Base-by-base conservation (phyloP, 53 echinoderm and acorn worm species). In the Henricia sp. region DNA sequence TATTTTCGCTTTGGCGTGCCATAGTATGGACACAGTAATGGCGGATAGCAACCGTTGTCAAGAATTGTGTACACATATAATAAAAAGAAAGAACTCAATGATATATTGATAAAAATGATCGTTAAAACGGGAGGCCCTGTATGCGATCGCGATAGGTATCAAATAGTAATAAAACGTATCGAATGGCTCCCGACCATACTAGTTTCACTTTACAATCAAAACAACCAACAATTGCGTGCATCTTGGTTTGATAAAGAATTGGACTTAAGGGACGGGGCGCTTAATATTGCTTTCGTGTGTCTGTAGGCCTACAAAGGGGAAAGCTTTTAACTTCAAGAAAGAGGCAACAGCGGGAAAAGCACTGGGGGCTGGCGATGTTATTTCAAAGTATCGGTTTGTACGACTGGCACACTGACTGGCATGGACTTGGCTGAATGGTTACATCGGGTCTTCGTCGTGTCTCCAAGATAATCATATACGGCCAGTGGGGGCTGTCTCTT, bases 131-230 rank as follows among this genome's bases (percentile, higher is more conserved):
- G n/a, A n/a, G n/a, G n/a, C n/a, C n/a, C n/a, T n/a, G n/a, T n/a
- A n/a, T n/a, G n/a, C n/a, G n/a, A n/a, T n/a, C 73, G 55, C 50
- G 30, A 16, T n/a, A 70, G 13, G 70, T 3, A 27, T 53, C 37
- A 52, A 12, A 36, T 23, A 41, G 73, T 24, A 51, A 73, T 55
- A 20, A 10, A 35, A 11, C n/a, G 52, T 54, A 73, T 73, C 73
- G 19, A 38, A 11, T 73, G 34, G 73, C 73, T 35, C 13, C 53
- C 10, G n/a, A 14, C 10, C 34, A 73, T 9, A 20, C 23, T 33
- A 55, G 52, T 73, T n/a, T n/a, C 73, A 20, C 33, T 37, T 73
- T 73, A 73, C 73, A 55, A 73, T 54, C 73, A 73, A 73, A 73
- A 55, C 73, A 73, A 10, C 19, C 34, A 35, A 24, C 36, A 35